Conservation (phyloP, 2,888 invertebrate genomes). For the Mylabris sibirica region DNA sequence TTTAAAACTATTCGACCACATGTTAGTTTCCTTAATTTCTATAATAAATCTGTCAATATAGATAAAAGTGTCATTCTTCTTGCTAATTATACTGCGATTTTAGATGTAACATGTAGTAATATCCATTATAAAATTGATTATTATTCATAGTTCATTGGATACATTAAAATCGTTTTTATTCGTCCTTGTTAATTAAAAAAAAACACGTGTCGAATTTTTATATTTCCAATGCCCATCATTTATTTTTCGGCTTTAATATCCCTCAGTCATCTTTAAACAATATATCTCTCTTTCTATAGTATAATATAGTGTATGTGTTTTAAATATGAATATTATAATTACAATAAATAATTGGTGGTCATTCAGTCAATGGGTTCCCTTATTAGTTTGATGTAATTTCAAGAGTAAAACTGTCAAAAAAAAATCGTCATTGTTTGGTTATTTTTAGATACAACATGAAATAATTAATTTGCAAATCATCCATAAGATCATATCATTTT, state of each 20-base stretch:
- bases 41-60: conserved; percentile 2
- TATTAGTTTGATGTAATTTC: conserved; percentile 42
- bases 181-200: not conserved
- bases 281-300: no score
- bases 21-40: conserved; percentile 16
- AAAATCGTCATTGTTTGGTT: not conserved
- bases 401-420: conserved; percentile 34
- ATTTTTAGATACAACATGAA: not conserved
- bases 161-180: conserved; percentile 8
- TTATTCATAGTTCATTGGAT: conserved; percentile 10
- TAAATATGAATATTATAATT: not conserved
- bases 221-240: not conserved
- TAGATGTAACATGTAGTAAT: not conserved
- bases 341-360: conserved; percentile 12
- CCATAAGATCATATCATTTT: not conserved
- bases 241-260: not conserved
- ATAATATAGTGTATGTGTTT: no score
- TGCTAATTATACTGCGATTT: not conserved
- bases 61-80: conserved; percentile 3
- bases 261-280: not conserved
- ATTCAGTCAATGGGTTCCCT: conserved; percentile 45
- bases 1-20: conserved; percentile 22
- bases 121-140: not conserved
- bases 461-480: not conserved
- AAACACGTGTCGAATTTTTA: conserved; percentile 5